phyloP scores from a whole-genome alignment of 2,888 invertebrate species.

The Coelinius sp. region DNA sequence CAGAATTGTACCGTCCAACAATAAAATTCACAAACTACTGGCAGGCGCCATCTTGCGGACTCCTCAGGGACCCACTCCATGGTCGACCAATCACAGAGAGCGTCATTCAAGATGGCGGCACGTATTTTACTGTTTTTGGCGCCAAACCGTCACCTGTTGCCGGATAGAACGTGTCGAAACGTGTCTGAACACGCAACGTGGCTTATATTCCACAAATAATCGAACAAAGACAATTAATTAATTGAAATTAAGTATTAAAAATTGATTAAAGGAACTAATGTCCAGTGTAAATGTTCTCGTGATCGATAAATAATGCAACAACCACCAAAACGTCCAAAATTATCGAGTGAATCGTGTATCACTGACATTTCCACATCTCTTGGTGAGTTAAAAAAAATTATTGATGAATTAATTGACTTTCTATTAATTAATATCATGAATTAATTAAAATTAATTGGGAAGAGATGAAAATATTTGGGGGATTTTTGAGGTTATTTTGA shows the following conservation, averaged over 20 bases:
- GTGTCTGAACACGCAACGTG: background rate
- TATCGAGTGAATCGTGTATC: conserved; percentile 50
- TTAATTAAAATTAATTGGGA: background rate
- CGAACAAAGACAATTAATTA: background rate
- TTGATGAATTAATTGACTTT: background rate
- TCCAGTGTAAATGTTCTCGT: background rate
- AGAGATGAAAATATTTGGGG: background rate
- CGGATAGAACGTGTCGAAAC: background rate
- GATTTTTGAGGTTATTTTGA: background rate
- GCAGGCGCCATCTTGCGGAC: conserved; percentile 21
- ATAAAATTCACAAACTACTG: background rate
- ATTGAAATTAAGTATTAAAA: background rate
- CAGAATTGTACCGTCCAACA: background rate
- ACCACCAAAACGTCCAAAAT: conserved; percentile 48
- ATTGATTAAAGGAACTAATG: background rate
- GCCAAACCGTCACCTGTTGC: conserved; percentile 7
- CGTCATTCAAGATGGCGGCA: conserved; percentile 2
- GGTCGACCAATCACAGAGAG: background rate
- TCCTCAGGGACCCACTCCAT: background rate
- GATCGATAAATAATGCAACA: conserved; percentile 47
- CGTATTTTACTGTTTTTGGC: background rate
- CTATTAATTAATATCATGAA: background rate
- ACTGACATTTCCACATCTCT: conserved; percentile 54
- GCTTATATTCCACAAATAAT: no score
- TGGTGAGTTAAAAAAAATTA: conserved; percentile 47